Evolutionary conservation across 2,888 invertebrate species (phyloP), one percentile per base, ranked within the genome.

Genomic region (Lasioglossum villosulum): DNA sequence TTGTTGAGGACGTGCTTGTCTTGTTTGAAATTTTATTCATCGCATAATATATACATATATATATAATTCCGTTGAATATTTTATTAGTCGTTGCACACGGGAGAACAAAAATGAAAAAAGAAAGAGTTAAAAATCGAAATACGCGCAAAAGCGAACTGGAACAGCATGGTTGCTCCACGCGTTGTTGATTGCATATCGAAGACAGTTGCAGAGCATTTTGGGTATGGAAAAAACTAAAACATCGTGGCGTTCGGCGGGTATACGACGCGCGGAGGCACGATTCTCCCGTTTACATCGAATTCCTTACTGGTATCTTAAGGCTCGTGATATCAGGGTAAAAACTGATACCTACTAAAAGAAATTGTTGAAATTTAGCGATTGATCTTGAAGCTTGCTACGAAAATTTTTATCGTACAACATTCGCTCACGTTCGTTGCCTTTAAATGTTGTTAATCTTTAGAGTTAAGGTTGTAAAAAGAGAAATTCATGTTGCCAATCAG

Each of bases 341-440:
- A 90, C 84, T 85, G 90, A 88, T 90, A 83, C 84, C 83, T 89
- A 70, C 70, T 70, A 39, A 86, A 78, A 74, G 66, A 75, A 86
- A 81, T 80, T 82, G 87, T 74, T 84, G 79, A 84, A 88, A 84
- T 85, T 79, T 87, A 87, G 84, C 81, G 84, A 86, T 81, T 80
- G 84, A 89, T 88, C 52, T 83, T 84, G 86, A 83, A 84, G 78
- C 71, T 86, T 83, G 86, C 82, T 90, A 78, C 87, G 82, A 78
- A 63, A 83, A 90, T 80, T 89, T 56, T 83, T 84, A 83, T 68
- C 80, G 68, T 86, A 87, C 84, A 85, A 90, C 84, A 89, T 88
- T 89, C 88, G 90, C 90, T 90, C 90, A 90, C 88, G 86, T 89
- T 90, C 77, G 91, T 90, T 90, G 90, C 90, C 90, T 90, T 90